Evolutionary conservation across 2,797 vertebrate genomes (phyloP).

Genomic region (Periparus ater): DNA sequence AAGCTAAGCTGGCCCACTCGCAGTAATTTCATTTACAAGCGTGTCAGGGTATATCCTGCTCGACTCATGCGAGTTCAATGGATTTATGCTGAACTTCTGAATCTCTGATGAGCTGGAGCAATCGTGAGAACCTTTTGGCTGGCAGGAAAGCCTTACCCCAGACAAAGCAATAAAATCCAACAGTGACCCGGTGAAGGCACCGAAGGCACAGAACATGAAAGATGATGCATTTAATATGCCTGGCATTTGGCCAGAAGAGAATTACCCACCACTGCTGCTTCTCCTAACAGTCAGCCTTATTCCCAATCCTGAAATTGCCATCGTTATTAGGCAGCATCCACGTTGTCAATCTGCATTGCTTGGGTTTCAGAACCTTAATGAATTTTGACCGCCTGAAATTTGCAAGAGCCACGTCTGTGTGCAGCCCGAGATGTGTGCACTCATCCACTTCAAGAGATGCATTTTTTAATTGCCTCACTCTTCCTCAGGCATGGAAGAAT

Average conservation of each 20-base stretch:
- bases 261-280: neutral
- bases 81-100: constrained; percentile 3
- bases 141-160: neutral
- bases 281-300: neutral
- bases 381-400: neutral
- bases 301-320: neutral
- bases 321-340: neutral
- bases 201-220: neutral
- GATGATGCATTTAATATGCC: neutral
- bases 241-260: neutral
- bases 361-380: neutral
- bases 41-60: neutral
- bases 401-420: neutral
- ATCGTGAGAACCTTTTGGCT: neutral
- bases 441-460: neutral
- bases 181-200: neutral
- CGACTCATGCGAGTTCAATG: neutral
- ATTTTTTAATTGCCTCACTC: neutral
- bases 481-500: neutral
- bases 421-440: neutral
- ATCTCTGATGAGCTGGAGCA: neutral
- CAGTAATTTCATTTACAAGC: neutral
- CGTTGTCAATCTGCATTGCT: neutral
- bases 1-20: neutral
- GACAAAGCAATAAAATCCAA: neutral